phyloP scores from a whole-genome alignment of 2,888 invertebrate genomes.

The Campoplex nolae region DNA sequence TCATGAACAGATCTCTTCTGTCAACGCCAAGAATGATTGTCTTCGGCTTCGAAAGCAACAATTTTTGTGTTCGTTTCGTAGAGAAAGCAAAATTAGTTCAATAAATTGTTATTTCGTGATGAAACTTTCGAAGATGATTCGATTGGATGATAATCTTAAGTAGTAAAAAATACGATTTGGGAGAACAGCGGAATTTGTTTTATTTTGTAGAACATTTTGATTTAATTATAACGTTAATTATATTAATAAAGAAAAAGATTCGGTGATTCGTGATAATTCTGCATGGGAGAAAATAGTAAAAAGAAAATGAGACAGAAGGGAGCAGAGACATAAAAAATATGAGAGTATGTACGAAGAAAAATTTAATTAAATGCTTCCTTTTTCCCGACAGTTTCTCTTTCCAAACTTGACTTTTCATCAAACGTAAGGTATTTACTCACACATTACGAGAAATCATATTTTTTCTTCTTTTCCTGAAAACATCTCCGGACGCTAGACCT shows the following conservation, averaged over 20 bases:
- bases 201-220: background rate
- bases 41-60: background rate
- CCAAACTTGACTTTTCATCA: constrained; percentile 15
- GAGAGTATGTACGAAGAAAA: background rate
- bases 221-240: background rate
- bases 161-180: background rate
- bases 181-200: no score
- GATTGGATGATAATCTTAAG: background rate
- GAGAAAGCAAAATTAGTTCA: background rate
- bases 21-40: background rate
- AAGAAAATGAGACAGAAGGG: background rate
- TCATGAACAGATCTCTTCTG: background rate
- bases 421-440: background rate
- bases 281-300: background rate
- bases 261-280: background rate
- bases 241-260: background rate
- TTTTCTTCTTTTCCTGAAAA: background rate
- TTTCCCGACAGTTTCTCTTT: background rate
- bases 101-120: background rate
- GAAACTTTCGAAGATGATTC: background rate
- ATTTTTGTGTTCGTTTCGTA: background rate
- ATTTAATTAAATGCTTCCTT: constrained; percentile 22
- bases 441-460: no score
- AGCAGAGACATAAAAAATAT: background rate
- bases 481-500: no score